phyloP scores from a whole-genome alignment of 2,113 vertebrate genomes.

The Stegastes partitus region DNA sequence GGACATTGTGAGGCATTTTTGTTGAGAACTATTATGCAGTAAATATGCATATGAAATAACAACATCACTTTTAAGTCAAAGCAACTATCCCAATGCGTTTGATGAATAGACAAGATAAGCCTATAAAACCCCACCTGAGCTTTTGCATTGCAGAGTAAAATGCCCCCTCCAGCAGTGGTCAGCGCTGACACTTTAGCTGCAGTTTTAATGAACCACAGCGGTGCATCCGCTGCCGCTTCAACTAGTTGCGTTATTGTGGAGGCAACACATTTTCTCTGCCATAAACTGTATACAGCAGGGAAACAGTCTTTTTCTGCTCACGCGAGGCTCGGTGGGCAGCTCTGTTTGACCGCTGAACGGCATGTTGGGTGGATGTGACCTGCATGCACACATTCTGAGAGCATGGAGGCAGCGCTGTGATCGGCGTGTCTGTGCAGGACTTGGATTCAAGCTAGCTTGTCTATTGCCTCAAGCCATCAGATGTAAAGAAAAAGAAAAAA shows the following conservation, averaged over 20 bases:
- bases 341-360: conserved; percentile 26
- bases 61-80: no score
- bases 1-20: no score
- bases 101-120: neutral
- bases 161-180: conserved; percentile 8
- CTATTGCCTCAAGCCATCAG: conserved; percentile 44
- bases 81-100: no score
- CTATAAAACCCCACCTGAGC: neutral
- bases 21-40: no score
- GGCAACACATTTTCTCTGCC: conserved; percentile 13
- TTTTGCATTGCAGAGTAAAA: conserved; percentile 14
- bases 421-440: conserved; percentile 44
- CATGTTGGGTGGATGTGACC: conserved; percentile 47
- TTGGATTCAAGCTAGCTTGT: conserved; percentile 20
- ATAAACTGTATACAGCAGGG: conserved; percentile 6
- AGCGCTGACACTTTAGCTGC: conserved; percentile 35
- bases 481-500: neutral
- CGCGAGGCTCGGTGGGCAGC: conserved; percentile 13
- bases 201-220: conserved; percentile 27
- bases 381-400: conserved; percentile 40
- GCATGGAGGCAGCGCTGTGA: conserved; percentile 1
- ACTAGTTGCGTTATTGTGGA: conserved; percentile 14
- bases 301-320: conserved; percentile 6
- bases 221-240: conserved; percentile 3
- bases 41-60: no score